Base-by-base conservation (phyloP, 2,888 invertebrate genomes). In the Xylota segnis region DNA sequence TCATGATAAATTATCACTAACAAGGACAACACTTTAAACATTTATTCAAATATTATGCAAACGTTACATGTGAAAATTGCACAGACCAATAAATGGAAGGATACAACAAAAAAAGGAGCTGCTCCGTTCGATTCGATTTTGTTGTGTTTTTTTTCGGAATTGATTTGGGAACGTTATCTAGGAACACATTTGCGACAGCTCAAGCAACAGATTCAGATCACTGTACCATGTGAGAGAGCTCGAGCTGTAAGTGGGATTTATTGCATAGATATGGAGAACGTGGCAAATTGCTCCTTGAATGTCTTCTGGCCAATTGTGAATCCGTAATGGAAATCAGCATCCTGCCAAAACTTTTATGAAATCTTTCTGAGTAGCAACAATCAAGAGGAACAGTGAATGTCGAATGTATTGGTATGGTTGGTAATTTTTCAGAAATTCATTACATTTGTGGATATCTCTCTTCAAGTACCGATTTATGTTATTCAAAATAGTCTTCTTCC, bases 21-120 rank as follows among this genome's bases (percentile, higher is more conserved):
- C 84, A 87, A 87, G 88, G 88, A 87, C 88, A 88, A 87, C 88
- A 87, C 88, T 88, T 87, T 83, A 87, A 88, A 87, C 87, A 87
- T 88, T 88, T 88, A 88, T 88, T 87, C 82, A 87, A 88, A 87
- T 88, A 84, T 83, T 88, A 82, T 88, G 88, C 87, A 88, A 82
- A 87, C 83, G 79, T 74, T 79, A 75, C 70, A 75, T 79, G 74
- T 79, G 79, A 75, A 79, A 79, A 84, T 84, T 84, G 79, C 52
- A 47, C 32, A 27, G 61, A 50, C 0, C 72, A 68, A 78, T 72
- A 83, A 77, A 71, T 40, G 16, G 12, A 14, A 18, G 12, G 47
- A 47, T 29, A 43, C 40, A 23, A 23, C 50, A 18, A 45, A 65
- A 47, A 75, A 63, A 65, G 16, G 9, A 14, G 18, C 43, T 52